Evolutionary conservation across 1,140 invertebrate genomes (phyloP), one percentile per base, ranked within the genome.

Genomic region (Dendroctonus ponderosae): DNA sequence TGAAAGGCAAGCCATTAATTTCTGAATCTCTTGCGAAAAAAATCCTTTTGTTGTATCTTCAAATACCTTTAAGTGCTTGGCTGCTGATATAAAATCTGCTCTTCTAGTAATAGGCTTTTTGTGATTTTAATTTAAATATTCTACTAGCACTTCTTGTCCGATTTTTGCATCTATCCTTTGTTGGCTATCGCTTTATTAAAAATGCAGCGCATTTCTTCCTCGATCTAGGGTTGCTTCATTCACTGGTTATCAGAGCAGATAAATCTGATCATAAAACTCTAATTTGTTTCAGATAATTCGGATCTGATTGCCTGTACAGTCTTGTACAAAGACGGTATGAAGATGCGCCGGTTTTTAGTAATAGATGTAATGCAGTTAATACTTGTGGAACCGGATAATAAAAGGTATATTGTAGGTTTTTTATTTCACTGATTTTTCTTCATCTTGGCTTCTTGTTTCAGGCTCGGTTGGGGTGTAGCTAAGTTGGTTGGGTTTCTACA

Each of bases 281-380:
- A 54, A 67, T 46, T 62, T 65, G 39, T 73, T 71, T 58, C 63
- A 71, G 96, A 97, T 79, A 98, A 98, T 79, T 96, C 94, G 71
- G 97, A 99, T 81, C 83, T 99, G 41, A 95, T 99, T 73, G 93
- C 93, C 0, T 99, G 97, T 76, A 95, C 92, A 26, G 93, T 99
- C 8, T 86, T 93, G 11, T 87, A 87, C 71, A 91, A 93, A 80
- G 93, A 98, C 76, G 92, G 92, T 67, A 89, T 87, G 52, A 95
- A 93, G 82, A 91, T 93, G 49, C 83, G 94, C 11, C 82, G 96
- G 12, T 99, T 99, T 79, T 81, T 99, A 15, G 97, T 98, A 0
- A 97, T 98, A 46, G 96, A 98, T 78, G 85, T 89, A 5, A 84
- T 96, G 14, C 97, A 99, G 78, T 82, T 99, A 52, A 97, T 99